Base-by-base conservation (phyloP, 1,140 invertebrate genomes). In the Diachasma alloeum region DNA sequence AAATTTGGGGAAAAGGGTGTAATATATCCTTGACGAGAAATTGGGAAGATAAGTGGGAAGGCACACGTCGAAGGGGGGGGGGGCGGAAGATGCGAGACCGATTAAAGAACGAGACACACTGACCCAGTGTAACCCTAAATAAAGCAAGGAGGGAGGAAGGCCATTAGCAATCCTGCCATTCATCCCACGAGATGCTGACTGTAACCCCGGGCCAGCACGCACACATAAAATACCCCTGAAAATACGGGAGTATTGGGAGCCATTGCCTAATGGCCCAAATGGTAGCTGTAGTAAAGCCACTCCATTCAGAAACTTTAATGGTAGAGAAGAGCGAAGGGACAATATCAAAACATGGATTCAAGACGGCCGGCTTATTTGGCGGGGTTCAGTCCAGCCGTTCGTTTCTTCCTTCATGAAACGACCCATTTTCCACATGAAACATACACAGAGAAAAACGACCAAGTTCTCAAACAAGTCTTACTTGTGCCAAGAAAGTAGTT, bases 141-240 rank as follows among this genome's bases (percentile, higher is more conserved):
- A 63, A 63, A 24, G 8, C 59, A 63, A 63, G 22, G 13, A 31
- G 19, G 24, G 59, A 31, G 9, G 24, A 10, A 24, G 59, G 10
- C 59, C 59, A 63, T 63, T 63, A 63, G 59, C 19, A 63, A 63
- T 63, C 59, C 24, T 19, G 59, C 59, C 59, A 63, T 63, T 63
- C 59, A 63, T 63, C 22, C 59, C 59, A 31, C 59, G 24, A 31
- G 24, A 63, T 31, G 22, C 59, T 63, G 59, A 63, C 24, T 31
- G 5, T 63, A 26, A 63, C 59, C 59, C 59, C 10, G 22, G 22
- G 59, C 59, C 19, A 63, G 59, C 59, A 63, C 59, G 59, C 59
- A 63, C 59, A 63, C 59, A 63, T 53, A 17, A 53, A 53, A 53
- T 46, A 46, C 44, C 53, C 8, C 19, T n/a, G 22, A n/a, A 59